Base-by-base conservation (phyloP, 2,888 invertebrate genomes). In the Caenorhabditis drosophilae region DNA sequence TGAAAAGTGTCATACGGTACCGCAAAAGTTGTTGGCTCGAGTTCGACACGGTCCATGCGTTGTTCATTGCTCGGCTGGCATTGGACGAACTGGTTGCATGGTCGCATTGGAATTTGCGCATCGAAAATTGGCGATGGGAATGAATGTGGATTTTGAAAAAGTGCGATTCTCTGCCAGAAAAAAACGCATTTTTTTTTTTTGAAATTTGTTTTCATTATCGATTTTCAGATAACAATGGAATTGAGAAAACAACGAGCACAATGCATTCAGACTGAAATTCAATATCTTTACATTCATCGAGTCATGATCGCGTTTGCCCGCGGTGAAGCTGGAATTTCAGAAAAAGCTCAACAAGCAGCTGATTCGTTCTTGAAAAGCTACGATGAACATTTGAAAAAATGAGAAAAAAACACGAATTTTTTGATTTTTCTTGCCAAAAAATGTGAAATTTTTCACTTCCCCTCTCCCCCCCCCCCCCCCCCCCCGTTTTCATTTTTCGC, bases 1-100 rank as follows among this genome's bases (percentile, higher is more conserved):
- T 15, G 66, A 70, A 45, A 58, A 64, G 36, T 67, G 68, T 34
- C 67, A 66, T 48, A 57, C 62, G 2, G 66, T 73, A 23, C 75
- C 71, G 2, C 56, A 56, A 11, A 50, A 57, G 20, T 46, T 75
- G 16, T 48, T 75, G 26, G 73, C 67, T 2, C 49, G 42, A n/a
- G 64, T 73, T 11, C 46, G 73, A 22, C 55, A 53, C 18, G 66
- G 59, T 2, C 67, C 69, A 7, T 63, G 64, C 35, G 67, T 75
- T 12, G 64, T 73, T 9, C 75, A 75, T 51, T 75, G 75, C 34
- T 73, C 73, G 7, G 73, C 73, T n/a, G 68, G 75, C 15, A 75
- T 75, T 41, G 75, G 75, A 26, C 16, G 75, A 34, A 75, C 73
- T 11, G 75, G 75, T 12, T 73, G 70, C 56, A 45, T 75, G 12